These are phyloP conservation scores for Sclerurus mexicanus DNA, from an alignment of 2,113 vertebrate genomes.

Conservation along the genomic window DNA sequence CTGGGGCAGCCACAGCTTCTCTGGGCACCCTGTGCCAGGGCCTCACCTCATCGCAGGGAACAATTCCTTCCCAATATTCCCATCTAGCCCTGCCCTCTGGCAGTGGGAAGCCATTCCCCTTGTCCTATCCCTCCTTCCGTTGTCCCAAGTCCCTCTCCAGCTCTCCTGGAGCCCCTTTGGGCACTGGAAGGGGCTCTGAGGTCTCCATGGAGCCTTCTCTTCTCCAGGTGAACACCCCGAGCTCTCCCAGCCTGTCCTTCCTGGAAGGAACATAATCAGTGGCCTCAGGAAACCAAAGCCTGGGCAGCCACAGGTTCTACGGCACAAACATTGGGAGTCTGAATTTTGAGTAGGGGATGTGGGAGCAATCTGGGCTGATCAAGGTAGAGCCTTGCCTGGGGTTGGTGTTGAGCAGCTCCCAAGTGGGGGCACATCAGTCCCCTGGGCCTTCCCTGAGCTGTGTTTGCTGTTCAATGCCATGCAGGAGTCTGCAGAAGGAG, in stretches of 20 bases:
- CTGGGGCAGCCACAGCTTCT: not conserved
- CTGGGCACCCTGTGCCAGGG: not conserved
- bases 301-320: not conserved
- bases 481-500: not conserved
- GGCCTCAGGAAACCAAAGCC: not conserved
- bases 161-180: not conserved
- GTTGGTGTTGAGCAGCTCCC: not conserved
- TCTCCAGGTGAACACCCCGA: not conserved
- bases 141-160: not conserved
- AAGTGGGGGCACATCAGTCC: no score
- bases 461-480: not conserved
- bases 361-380: fast-evolving
- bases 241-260: not conserved
- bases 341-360: not conserved
- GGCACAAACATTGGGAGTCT: not conserved
- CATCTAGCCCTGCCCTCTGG: not conserved
- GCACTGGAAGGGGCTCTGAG: not conserved
- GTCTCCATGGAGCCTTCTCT: not conserved
- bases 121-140: not conserved
- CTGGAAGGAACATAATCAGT: not conserved
- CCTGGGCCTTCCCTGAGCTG: not conserved
- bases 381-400: not conserved
- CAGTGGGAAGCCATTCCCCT: not conserved
- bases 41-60: fast-evolving
- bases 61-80: not conserved